These are phyloP conservation scores for Hypsibius dujardini DNA, from an alignment of 1,140 invertebrate species.

Conservation along the genomic window DNA sequence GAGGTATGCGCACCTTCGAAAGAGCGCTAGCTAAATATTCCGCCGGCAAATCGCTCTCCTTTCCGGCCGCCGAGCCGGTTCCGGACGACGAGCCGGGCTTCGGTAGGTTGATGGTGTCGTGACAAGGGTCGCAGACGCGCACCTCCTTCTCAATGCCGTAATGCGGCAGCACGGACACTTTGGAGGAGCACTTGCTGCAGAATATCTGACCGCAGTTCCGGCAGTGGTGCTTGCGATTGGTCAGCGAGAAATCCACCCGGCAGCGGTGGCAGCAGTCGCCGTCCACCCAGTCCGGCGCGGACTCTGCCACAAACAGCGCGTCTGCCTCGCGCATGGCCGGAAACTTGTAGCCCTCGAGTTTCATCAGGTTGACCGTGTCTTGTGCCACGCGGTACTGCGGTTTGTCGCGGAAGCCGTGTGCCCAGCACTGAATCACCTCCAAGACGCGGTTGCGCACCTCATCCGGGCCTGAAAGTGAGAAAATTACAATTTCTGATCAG, in stretches of 20 bases:
- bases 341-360: slow-evolving; percentile 80
- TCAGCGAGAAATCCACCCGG: slow-evolving; percentile 56
- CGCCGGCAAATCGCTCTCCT: slow-evolving; percentile 52
- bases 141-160: slow-evolving; percentile 99
- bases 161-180: slow-evolving; percentile 74
- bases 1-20: background rate
- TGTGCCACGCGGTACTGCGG: slow-evolving; percentile 69
- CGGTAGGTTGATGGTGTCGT: slow-evolving; percentile 60
- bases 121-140: slow-evolving; percentile 89
- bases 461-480: too few relatives aligned
- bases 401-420: slow-evolving; percentile 78
- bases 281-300: slow-evolving; percentile 90
- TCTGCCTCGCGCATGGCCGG: slow-evolving; percentile 83
- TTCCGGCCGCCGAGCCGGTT: slow-evolving; percentile 22
- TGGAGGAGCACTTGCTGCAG: slow-evolving; percentile 75
- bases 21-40: slow-evolving; percentile 61
- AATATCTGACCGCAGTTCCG: slow-evolving; percentile 89
- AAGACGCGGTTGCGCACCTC: slow-evolving; percentile 70
- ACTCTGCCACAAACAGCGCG: slow-evolving; percentile 92
- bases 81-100: slow-evolving; percentile 24
- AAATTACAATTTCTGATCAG: too few relatives aligned
- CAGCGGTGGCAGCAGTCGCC: slow-evolving; percentile 83
- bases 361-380: slow-evolving; percentile 81
- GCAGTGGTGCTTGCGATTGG: slow-evolving; percentile 86
- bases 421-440: slow-evolving; percentile 89